phyloP scores from a whole-genome alignment of 2,113 vertebrate genomes.

The Varanus salvator region DNA sequence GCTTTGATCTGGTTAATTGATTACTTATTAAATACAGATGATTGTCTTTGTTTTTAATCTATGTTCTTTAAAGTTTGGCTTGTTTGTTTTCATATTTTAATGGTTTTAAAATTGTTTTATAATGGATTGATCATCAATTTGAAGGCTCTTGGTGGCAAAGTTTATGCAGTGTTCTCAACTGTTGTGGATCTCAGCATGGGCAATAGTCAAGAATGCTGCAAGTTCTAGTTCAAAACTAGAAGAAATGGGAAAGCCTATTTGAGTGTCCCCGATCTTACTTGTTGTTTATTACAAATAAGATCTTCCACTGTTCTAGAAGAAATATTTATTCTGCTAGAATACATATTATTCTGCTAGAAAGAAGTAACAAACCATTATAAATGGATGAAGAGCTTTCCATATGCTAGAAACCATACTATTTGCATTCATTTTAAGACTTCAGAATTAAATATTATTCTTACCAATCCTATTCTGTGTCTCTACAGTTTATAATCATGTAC shows the following conservation, averaged over 20 bases:
- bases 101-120: neutral
- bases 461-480: neutral
- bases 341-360: neutral
- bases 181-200: too few relatives aligned
- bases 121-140: neutral
- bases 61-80: neutral
- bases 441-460: neutral
- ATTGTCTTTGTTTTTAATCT: neutral
- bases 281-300: neutral
- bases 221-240: too few relatives aligned
- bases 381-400: neutral
- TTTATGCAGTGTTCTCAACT: neutral
- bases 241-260: neutral
- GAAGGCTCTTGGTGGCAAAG: neutral
- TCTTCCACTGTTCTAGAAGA: neutral
- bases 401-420: neutral
- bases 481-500: constrained; percentile 21
- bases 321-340: neutral
- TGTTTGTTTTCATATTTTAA: neutral
- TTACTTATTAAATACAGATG: neutral
- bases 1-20: neutral
- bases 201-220: too few relatives aligned
- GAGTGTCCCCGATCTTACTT: neutral
- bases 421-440: neutral
- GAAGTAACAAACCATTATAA: neutral